These are phyloP conservation scores for Drosophila mettleri DNA, from an alignment of 2,888 invertebrate genomes.

Conservation along the genomic window DNA sequence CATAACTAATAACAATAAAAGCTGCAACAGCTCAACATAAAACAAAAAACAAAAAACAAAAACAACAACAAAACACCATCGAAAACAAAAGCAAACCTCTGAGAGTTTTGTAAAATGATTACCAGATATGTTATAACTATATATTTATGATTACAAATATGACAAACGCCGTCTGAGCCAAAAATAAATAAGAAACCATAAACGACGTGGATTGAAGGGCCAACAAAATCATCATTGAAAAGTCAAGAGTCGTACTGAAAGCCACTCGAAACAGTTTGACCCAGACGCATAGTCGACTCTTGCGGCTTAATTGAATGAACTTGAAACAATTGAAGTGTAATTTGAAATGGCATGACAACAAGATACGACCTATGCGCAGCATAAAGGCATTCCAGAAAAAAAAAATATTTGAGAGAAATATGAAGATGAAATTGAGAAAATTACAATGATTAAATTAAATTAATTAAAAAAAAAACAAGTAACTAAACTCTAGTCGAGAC, in stretches of 20 bases:
- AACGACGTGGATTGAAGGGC: constrained; percentile 12
- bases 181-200: constrained; percentile 24
- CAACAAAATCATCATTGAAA: constrained; percentile 31
- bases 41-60: constrained; percentile 1
- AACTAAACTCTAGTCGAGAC: no score
- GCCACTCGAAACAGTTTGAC: constrained; percentile 47
- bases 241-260: constrained; percentile 34
- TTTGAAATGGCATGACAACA: constrained; percentile 42
- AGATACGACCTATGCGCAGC: constrained; percentile 25
- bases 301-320: constrained; percentile 64
- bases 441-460: no score
- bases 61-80: no score
- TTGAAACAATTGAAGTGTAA: constrained; percentile 72
- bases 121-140: constrained; percentile 1
- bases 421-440: no score
- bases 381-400: constrained; percentile 37
- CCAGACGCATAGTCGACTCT: constrained; percentile 23
- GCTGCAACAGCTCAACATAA: constrained; percentile 1
- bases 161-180: constrained; percentile 22
- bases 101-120: constrained; percentile 11
- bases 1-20: constrained; percentile 52
- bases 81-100: constrained; percentile 9
- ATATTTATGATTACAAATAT: constrained; percentile 36
- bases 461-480: no score
- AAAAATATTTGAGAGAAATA: not conserved